Evolutionary conservation across 2,888 invertebrate genomes (phyloP).

Genomic region (Cheilosia grossa): DNA sequence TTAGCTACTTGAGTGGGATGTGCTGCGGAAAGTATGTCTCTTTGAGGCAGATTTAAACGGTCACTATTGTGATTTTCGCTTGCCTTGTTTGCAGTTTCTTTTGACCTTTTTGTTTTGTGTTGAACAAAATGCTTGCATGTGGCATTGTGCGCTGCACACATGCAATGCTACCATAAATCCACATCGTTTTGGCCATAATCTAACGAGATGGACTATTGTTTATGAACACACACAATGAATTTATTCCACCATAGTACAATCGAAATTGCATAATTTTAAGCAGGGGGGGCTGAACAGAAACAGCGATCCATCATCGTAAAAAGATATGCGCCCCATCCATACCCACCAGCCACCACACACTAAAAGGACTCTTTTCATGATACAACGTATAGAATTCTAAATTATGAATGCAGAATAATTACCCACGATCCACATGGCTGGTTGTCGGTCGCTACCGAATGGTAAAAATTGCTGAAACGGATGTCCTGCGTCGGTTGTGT

Average conservation of each 20-base stretch:
- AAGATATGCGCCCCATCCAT: conserved; percentile 31
- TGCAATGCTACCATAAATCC: conserved; percentile 47
- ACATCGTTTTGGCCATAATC: conserved; percentile 46
- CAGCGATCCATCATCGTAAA: conserved; percentile 52
- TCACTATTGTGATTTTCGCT: neutral
- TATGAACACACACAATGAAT: conserved; percentile 61
- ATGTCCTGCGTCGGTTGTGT: conserved; percentile 50
- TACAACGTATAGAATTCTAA: conserved; percentile 33
- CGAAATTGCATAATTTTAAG: conserved; percentile 59
- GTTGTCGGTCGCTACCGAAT: conserved; percentile 14
- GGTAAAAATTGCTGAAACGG: conserved; percentile 41
- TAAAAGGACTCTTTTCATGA: conserved; percentile 2
- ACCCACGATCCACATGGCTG: conserved; percentile 42
- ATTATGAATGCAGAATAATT: conserved; percentile 44
- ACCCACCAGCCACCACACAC: neutral
- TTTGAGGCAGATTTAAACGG: neutral
- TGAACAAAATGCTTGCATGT: conserved; percentile 38
- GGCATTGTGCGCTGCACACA: conserved; percentile 11
- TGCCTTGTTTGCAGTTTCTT: neutral
- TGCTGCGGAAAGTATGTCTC: neutral
- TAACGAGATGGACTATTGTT: conserved; percentile 57
- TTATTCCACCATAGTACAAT: conserved; percentile 47
- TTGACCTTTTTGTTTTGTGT: conserved; percentile 43
- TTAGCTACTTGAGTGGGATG: conserved; percentile 14
- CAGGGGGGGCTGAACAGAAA: conserved; percentile 1